A percentile compares a stretch with the other conserved stretches of the same genome.
Evolutionary conservation across 1,140 invertebrate genomes (phyloP).

Genomic region (Drosophila grimshawi): DNA sequence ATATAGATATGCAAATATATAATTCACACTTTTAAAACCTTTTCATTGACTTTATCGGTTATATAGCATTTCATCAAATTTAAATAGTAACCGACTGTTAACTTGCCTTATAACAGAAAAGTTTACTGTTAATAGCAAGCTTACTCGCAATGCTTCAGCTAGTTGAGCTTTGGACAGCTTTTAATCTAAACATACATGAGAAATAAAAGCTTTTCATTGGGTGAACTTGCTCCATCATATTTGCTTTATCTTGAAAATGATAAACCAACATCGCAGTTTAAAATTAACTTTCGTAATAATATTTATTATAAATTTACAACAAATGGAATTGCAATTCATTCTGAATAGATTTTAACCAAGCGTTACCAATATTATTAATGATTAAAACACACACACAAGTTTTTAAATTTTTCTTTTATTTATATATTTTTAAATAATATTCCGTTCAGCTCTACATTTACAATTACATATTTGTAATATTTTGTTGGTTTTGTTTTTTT

Average conservation of each 20-base stretch:
- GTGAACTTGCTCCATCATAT: no score
- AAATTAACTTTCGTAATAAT: no score
- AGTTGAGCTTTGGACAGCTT: background rate
- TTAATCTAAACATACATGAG: background rate
- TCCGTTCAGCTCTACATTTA: slow-evolving; percentile 82
- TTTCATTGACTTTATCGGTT: background rate
- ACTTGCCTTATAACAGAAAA: background rate
- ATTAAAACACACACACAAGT: slow-evolving; percentile 16
- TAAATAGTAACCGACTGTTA: slow-evolving; percentile 11
- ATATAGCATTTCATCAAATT: background rate
- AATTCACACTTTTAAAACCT: background rate
- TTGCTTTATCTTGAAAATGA: no score
- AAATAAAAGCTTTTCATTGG: no score
- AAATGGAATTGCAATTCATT: no score
- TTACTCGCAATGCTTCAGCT: background rate
- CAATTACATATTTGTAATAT: slow-evolving; percentile 79
- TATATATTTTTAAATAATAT: slow-evolving; percentile 76
- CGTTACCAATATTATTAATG: background rate
- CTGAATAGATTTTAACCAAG: no score
- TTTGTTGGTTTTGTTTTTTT: slow-evolving; percentile 52
- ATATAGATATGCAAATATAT: background rate
- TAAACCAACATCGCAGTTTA: no score
- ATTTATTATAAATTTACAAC: no score
- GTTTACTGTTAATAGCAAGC: slow-evolving; percentile 17
- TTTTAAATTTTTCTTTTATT: slow-evolving; percentile 68